phyloP scores from a whole-genome alignment of 2,113 vertebrate species.

The Tonatia bakeri region DNA sequence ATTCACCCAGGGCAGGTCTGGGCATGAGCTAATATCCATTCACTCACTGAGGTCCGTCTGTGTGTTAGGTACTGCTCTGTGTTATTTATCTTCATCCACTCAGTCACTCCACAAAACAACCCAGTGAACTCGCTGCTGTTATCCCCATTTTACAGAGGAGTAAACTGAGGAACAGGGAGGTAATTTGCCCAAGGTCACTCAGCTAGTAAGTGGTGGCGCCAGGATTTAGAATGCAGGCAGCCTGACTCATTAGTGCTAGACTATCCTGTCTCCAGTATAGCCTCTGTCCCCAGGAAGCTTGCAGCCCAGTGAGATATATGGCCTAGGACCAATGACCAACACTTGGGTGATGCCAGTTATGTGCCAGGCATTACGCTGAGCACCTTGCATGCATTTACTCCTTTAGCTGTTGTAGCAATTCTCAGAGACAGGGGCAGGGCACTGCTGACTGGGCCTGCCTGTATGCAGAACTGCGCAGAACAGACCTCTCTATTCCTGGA shows the following conservation, averaged over 20 bases:
- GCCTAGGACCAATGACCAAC: not conserved
- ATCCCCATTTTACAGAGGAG: not conserved
- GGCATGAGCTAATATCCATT: not conserved
- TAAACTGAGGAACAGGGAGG: not conserved
- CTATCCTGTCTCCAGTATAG: not conserved
- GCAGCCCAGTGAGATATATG: not conserved
- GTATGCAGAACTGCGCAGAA: not conserved
- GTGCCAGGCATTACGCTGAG: not conserved
- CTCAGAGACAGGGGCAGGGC: not conserved
- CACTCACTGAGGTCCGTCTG: not conserved
- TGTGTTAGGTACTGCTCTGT: not conserved
- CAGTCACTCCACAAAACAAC: not conserved
- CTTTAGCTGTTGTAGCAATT: not conserved
- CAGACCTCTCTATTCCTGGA: constrained; percentile 53
- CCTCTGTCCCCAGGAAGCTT: not conserved
- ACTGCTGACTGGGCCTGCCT: not conserved
- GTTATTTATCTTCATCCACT: not conserved
- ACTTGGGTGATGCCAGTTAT: not conserved
- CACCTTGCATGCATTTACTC: too few relatives aligned
- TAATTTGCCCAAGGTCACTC: not conserved
- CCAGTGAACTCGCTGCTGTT: not conserved
- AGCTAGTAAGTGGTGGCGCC: not conserved
- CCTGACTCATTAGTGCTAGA: not conserved
- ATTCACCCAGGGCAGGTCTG: not conserved
- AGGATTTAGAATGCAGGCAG: not conserved